Evolutionary conservation across 1,140 invertebrate species (phyloP), one percentile per base, ranked within the genome.

Genomic region (Augochlora pura): DNA sequence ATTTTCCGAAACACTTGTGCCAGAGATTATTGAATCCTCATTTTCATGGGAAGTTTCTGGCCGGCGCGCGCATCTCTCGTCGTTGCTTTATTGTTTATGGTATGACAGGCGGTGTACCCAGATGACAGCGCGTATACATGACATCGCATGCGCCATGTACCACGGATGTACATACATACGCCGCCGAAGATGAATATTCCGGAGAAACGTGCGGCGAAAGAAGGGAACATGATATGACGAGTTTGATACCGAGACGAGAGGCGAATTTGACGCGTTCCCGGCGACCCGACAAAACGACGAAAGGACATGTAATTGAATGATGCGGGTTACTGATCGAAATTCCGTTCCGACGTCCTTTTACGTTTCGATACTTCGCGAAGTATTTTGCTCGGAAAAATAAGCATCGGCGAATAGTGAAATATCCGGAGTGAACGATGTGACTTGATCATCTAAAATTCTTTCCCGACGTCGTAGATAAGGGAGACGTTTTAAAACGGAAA

Each of bases 191-290:
- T 71, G 75, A 77, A 77, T 77, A 71, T 77, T 70, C 75, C 10
- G 16, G 25, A 63, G 75, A 10, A 46, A 38, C 14, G 23, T 1
- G 23, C 12, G 25, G 57, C 25, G 42, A 63, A 77, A 77, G 75
- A 64, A 71, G 67, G 38, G 75, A 18, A 62, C 46, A 23, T 52
- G 75, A 71, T 77, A 70, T 54, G 67, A 77, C 75, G 67, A 69
- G 72, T 69, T 74, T 77, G 71, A 83, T 69, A 39, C 57, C 8
- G 71, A 42, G 82, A 83, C 68, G 64, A 77, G 52, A 79, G 52
- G 65, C 42, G 21, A 63, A 57, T 63, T 83, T 83, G 81, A 83
- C 75, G 64, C 67, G 75, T 72, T 68, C 64, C 67, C 65, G 52
- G 68, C 49, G 68, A 73, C 64, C 65, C 60, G 69, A 59, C 74